Conservation (phyloP, 2,113 vertebrate genomes). For the Poicephalus gulielmi region DNA sequence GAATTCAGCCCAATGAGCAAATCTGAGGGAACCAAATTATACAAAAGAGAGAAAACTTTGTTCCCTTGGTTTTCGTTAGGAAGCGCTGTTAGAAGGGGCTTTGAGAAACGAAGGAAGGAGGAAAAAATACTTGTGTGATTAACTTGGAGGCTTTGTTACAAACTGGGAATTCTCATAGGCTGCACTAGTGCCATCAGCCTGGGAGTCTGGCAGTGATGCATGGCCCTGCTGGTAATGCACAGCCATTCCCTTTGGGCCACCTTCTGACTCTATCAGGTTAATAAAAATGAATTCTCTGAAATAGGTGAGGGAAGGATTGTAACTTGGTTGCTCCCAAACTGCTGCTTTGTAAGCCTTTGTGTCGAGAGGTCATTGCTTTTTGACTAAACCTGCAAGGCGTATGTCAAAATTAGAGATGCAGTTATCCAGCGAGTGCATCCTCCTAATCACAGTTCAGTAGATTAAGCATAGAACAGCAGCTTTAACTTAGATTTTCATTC, state of each 20-base stretch:
- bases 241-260: neutral
- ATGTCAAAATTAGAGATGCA: neutral
- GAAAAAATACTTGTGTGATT: neutral
- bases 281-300: neutral
- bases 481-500: neutral
- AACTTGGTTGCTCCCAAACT: neutral
- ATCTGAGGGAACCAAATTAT: constrained; percentile 36
- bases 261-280: neutral
- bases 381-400: neutral
- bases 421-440: neutral
- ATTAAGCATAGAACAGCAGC: neutral
- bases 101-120: neutral
- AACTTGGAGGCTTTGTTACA: neutral
- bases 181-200: neutral
- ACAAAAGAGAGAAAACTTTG: constrained; percentile 30
- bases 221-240: neutral
- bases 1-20: constrained; percentile 62
- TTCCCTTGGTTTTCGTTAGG: neutral
- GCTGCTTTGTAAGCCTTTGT: neutral
- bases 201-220: neutral
- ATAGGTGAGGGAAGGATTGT: neutral
- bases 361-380: neutral
- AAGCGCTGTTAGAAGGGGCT: neutral
- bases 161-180: neutral
- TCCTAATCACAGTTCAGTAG: neutral